Evolutionary conservation across 2,888 invertebrate species (phyloP).

Genomic region (Uloborus plumipes): DNA sequence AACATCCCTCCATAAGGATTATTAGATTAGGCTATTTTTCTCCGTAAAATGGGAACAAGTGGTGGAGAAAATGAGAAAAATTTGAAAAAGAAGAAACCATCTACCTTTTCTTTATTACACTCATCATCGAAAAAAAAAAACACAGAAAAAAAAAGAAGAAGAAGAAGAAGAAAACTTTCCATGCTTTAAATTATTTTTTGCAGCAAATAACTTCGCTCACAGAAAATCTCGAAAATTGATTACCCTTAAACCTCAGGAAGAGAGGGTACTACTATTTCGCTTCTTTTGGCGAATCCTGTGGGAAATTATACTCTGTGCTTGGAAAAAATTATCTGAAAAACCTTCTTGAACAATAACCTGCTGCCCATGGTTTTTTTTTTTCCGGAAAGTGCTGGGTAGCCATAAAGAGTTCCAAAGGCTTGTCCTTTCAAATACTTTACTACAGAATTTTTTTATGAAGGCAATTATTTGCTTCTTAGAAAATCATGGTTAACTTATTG

Average conservation of each 20-base stretch:
- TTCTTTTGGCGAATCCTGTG: conserved; percentile 16
- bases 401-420: no score
- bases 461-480: neutral
- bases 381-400: no score
- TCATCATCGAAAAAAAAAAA: conserved; percentile 1
- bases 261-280: conserved; percentile 15
- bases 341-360: conserved; percentile 40
- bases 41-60: no score
- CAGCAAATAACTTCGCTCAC: conserved; percentile 22
- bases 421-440: neutral
- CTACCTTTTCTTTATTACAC: neutral
- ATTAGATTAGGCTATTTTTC: no score
- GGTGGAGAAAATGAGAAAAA: no score
- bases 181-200: conserved; percentile 24
- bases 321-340: conserved; percentile 32
- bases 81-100: no score
- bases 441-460: conserved; percentile 15
- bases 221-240: conserved; percentile 36
- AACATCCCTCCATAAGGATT: no score
- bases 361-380: neutral
- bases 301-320: conserved; percentile 40
- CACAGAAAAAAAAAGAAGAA: no score
- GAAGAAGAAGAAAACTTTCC: neutral
- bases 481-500: conserved; percentile 18
- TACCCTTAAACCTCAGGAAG: conserved; percentile 22